phyloP scores from a whole-genome alignment of 2,797 vertebrate genomes.

The Malurus splendens region DNA sequence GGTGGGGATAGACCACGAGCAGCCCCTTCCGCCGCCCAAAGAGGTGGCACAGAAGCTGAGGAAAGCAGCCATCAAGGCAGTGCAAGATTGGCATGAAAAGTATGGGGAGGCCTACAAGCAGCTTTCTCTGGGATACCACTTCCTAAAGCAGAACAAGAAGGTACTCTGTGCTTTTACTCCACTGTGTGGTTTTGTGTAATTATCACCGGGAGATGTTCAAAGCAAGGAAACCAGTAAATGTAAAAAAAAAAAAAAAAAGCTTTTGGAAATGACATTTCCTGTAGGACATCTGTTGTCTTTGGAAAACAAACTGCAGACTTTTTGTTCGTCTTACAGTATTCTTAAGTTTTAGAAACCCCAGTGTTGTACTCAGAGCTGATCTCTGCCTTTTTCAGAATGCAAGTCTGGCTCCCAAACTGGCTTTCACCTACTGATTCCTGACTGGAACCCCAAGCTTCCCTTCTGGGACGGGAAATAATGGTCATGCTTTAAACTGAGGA shows the following conservation, averaged over 20 bases:
- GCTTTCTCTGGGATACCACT: conserved; percentile 88
- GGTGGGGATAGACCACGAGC: conserved; percentile 81
- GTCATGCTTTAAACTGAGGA: not conserved
- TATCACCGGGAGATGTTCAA: not conserved
- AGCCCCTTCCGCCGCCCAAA: conserved; percentile 87
- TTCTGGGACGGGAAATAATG: not conserved
- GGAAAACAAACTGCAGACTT: not conserved
- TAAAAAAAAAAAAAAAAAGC: not conserved
- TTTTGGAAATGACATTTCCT: fast-evolving
- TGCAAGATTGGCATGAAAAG: conserved; percentile 82
- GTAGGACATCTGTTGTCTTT: not conserved
- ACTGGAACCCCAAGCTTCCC: not conserved
- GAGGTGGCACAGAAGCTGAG: conserved; percentile 84
- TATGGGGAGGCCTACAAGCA: conserved; percentile 90
- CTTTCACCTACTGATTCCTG: not conserved
- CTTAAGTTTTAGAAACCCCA: not conserved
- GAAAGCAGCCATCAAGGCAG: conserved; percentile 73
- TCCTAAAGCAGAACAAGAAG: conserved; percentile 89
- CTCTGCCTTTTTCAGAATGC: not conserved
- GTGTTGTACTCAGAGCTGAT: not conserved
- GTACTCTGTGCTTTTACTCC: conserved; percentile 42
- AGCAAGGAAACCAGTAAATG: not conserved
- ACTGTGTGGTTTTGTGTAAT: not conserved
- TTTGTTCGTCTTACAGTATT: not conserved
- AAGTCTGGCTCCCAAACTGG: fast-evolving